Conservation (phyloP, 1,140 invertebrate genomes). For the Penaeus japonicus region DNA sequence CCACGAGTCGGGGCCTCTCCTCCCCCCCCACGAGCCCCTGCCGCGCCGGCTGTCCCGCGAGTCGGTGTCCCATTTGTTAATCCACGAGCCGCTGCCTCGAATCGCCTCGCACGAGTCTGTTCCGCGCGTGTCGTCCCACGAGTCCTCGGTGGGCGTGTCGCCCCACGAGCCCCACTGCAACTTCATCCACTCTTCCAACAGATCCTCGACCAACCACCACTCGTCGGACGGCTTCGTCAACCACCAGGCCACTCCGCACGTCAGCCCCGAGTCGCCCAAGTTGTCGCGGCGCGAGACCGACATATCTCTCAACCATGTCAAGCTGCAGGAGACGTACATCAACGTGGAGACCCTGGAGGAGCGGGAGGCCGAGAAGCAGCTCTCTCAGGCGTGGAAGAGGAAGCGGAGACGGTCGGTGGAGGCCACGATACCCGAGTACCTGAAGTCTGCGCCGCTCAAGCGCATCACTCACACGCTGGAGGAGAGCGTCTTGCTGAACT, state of each 20-base stretch:
- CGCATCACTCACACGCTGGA: slow-evolving; percentile 65
- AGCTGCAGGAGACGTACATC: slow-evolving; percentile 34
- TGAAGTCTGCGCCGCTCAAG: slow-evolving; percentile 62
- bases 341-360: slow-evolving; percentile 38
- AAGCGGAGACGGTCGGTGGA: slow-evolving; percentile 37
- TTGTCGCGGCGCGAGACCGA: not conserved
- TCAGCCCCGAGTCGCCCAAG: not conserved
- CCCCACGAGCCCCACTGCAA: not conserved
- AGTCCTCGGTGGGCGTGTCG: not conserved
- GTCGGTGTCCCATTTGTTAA: too few species aligned
- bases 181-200: not conserved
- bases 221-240: not conserved
- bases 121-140: not conserved
- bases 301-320: slow-evolving; percentile 1
- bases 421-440: slow-evolving; percentile 23
- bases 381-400: slow-evolving; percentile 38
- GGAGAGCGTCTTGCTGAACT: slow-evolving; percentile 64
- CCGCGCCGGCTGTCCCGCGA: not conserved
- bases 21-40: not conserved
- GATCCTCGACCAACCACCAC: not conserved
- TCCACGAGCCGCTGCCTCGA: not conserved
- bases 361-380: slow-evolving; percentile 23
- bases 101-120: not conserved
- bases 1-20: not conserved
- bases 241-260: not conserved